phyloP scores from a whole-genome alignment of 64 coral and sea anemone species.

The Platygyra sinensis region DNA sequence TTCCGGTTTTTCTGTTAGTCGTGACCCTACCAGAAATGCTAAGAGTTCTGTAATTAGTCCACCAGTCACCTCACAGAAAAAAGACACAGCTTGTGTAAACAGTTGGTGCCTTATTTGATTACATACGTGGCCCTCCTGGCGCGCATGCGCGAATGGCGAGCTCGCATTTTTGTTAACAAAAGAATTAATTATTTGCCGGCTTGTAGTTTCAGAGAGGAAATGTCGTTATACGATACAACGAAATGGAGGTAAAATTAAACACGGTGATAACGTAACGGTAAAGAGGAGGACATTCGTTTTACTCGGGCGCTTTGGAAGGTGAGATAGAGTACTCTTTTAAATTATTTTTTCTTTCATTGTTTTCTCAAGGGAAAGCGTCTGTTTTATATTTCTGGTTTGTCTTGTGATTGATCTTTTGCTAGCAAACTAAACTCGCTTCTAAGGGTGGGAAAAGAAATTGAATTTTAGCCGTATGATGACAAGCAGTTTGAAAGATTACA shows the following conservation, averaged over 20 bases:
- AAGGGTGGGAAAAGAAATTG: neutral
- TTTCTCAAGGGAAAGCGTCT: neutral
- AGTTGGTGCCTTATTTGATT: conserved; percentile 72
- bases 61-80: conserved; percentile 15
- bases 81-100: neutral
- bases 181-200: conserved; percentile 82
- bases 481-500: neutral
- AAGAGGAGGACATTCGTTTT: neutral
- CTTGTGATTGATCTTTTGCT: neutral
- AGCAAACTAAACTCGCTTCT: neutral
- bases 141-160: conserved; percentile 55
- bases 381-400: neutral
- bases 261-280: conserved; percentile 46
- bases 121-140: conserved; percentile 73
- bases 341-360: neutral
- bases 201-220: conserved; percentile 47
- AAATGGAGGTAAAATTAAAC: conserved; percentile 58
- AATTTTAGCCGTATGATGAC: neutral
- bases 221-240: conserved; percentile 16
- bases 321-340: neutral
- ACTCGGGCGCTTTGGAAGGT: conserved; percentile 41
- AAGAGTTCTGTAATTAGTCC: conserved; percentile 1
- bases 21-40: conserved; percentile 44
- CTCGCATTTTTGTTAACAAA: conserved; percentile 83
- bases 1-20: neutral